A percentile compares a stretch with the other conserved stretches of the same genome.
These are phyloP conservation scores for Lasioglossum vierecki DNA, from an alignment of 2,888 invertebrate species.

Conservation along the genomic window DNA sequence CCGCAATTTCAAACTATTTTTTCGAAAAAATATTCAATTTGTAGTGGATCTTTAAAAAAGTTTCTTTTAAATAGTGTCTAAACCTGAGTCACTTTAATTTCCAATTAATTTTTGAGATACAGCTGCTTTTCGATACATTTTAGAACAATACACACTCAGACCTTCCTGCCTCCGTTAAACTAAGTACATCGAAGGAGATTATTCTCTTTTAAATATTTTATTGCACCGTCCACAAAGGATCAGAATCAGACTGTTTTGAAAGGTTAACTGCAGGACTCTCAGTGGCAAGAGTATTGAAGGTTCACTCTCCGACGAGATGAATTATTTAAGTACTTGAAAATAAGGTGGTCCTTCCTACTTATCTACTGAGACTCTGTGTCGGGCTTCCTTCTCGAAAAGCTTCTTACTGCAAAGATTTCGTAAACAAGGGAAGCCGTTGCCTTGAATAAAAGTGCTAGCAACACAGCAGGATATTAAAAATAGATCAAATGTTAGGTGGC, in stretches of 20 bases:
- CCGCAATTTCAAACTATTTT: too few relatives aligned
- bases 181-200: background rate
- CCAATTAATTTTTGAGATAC: background rate
- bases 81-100: too few relatives aligned
- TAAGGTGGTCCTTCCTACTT: background rate
- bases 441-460: background rate
- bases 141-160: background rate
- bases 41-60: background rate
- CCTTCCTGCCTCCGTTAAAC: background rate
- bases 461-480: background rate
- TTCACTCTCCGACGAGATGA: background rate
- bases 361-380: background rate
- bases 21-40: background rate
- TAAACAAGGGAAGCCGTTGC: background rate
- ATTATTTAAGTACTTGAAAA: slow-evolving; percentile 1
- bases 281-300: background rate
- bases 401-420: background rate
- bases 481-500: background rate
- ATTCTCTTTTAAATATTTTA: background rate
- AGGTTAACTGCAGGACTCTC: background rate
- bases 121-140: background rate
- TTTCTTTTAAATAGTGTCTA: too few relatives aligned
- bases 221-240: background rate
- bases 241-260: background rate
- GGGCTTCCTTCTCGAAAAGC: background rate